Base-by-base conservation (phyloP, 2,113 vertebrate species). In the Melanerpes aurifrons region DNA sequence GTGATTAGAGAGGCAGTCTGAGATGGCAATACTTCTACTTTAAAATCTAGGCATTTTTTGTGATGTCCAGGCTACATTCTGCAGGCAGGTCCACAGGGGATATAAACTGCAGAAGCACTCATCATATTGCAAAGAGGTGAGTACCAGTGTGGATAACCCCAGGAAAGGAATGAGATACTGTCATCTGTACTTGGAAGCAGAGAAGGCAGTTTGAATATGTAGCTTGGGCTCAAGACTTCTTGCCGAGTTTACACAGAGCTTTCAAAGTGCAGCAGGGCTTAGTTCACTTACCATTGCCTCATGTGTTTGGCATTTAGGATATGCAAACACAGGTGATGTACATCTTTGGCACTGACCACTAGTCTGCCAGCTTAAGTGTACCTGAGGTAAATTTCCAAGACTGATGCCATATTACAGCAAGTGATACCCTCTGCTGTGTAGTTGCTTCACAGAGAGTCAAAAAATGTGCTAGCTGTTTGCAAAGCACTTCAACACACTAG, bases 1-100 rank as follows among this genome's bases (percentile, higher is more conserved):
- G 93, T 71, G 79, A 71, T 82, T 84, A 82, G 92, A 92, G 73
- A 92, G 56, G 82, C 71, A 72, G 67, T 19, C 72, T 58, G 76
- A 63, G n/a, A 73, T 47, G 59, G n/a, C 74, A 94, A 80, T 50
- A 32, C 18, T 32, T 83, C 86, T 57, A 37, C 74, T 73, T 89
- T 43, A 94, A 94, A 92, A 47, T 37, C 64, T 19, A 40, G 47
- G 18, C 28, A 4, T 48, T 89, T 76, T 71, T 75, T 47, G 40
- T 79, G 72, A 24, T 90, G 89, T 56, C 82, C 59, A 26, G 59
- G 67, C 57, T 82, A 63, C 56, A 78, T 40, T 50, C 66, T 63
- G 67, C 84, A 68, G 84, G 47, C 53, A 66, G 26, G 59, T 48
- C 75, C 75, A n/a, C 58, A 29, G 84, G 68, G 75, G 53, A 71